Base-by-base conservation (phyloP, 2,888 invertebrate species). In the Lapara coniferarum region DNA sequence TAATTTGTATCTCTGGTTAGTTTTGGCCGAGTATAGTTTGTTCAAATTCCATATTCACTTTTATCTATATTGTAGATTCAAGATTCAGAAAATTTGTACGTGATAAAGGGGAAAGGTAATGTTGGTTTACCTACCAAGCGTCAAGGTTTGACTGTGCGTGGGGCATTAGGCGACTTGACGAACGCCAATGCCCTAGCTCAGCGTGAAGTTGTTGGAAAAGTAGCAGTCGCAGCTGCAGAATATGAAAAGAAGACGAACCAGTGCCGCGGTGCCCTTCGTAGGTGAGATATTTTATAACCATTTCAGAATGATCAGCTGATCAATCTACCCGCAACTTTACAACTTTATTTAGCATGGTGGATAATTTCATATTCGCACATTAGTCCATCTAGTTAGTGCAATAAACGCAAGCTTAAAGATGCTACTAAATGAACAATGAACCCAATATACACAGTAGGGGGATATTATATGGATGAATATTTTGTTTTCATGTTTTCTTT, bases 71-170 rank as follows among this genome's bases (percentile, higher is more conserved):
- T 68, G 66, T 84, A 89, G 81, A 84, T 88, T 69, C 88, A 88
- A 66, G 91, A 93, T 69, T 91, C 91, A 82, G 93, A 93, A 80
- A 93, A 93, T 77, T 74, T 87, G 6, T 85, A 87, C 71, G 85
- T 78, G 7, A 67, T 77, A 8, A 90, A 87, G 78, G 89, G 87
- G 14, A 91, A 92, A 77, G 75, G 76, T 66, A 86, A 84, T 73
- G 74, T 81, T 66, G 76, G 74, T 14, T 68, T 88, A 69, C 85
- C 89, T 7, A 74, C 78, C 0, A 92, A 91, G 72, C 86, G 85
- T 13, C 86, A 84, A 74, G 91, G 89, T 6, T 75, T 89, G 72
- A 75, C 81, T 12, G 81, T 86, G 53, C 89, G 93, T 19, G 92
- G 93, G 16, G 92, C 89, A 56, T 80, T 94, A 49, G 93, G 92